Conservation (phyloP, 23 tunicate species). For the Corella eumyota region DNA sequence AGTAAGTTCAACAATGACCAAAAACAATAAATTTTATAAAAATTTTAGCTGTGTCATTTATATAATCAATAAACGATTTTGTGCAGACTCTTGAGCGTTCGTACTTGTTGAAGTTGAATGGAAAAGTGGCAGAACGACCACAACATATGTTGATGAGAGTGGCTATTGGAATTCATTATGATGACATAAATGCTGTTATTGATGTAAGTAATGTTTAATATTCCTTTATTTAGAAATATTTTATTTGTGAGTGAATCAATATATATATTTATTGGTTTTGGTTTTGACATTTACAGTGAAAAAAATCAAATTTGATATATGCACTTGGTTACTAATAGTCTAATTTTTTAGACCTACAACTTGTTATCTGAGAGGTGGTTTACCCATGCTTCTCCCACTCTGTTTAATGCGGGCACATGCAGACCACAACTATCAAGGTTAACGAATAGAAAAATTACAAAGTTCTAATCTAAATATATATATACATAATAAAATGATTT, state of each 20-base stretch:
- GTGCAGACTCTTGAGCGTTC: conserved; percentile 90
- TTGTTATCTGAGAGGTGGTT: conserved; percentile 86
- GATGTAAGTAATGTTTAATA: conserved; percentile 25
- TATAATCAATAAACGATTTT: neutral
- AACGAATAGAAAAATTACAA: too few relatives aligned
- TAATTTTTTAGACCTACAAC: conserved; percentile 88
- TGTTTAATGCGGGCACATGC: conserved; percentile 97
- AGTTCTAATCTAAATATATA: too few relatives aligned
- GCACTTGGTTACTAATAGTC: too few relatives aligned
- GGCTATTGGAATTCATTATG: conserved; percentile 88
- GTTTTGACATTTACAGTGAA: too few relatives aligned
- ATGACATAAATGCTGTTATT: conserved; percentile 69
- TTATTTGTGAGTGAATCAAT: too few relatives aligned
- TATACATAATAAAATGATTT: too few relatives aligned
- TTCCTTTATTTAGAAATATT: neutral
- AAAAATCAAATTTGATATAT: too few relatives aligned
- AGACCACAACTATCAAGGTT: conserved; percentile 94
- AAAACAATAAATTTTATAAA: neutral
- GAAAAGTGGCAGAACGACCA: conserved; percentile 92
- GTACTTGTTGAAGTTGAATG: conserved; percentile 87
- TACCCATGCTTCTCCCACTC: conserved; percentile 98
- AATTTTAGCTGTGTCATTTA: too few relatives aligned
- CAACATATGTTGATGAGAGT: conserved; percentile 99
- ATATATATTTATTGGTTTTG: too few relatives aligned
- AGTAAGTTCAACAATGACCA: conserved; percentile 15